Percentiles rank a stretch among this genome's conserved stretches.
These are phyloP conservation scores for Drosophila colorata DNA, from an alignment of 2,888 invertebrate genomes.

Conservation along the genomic window DNA sequence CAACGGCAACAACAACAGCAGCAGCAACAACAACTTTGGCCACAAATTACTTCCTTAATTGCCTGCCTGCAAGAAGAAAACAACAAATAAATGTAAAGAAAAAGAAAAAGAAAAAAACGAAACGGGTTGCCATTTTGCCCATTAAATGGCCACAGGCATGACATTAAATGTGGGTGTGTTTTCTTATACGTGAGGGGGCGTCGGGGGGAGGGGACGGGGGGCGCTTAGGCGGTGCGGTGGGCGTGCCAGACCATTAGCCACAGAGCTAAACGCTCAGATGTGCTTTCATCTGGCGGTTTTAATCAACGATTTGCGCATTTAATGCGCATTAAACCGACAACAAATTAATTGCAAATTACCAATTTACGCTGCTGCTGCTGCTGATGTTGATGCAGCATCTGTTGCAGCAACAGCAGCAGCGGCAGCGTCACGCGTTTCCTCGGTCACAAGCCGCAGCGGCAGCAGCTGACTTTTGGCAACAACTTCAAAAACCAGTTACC, in stretches of 20 bases:
- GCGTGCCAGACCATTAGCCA: conserved; percentile 46
- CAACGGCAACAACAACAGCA: conserved; percentile 40
- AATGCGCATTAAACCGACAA: conserved; percentile 68
- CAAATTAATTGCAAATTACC: conserved; percentile 74
- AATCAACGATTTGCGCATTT: conserved; percentile 69
- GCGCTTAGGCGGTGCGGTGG: conserved; percentile 1
- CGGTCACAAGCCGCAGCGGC: conserved; percentile 48
- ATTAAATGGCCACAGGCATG: conserved; percentile 44
- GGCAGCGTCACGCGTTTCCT: conserved; percentile 65
- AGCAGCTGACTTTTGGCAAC: conserved; percentile 62
- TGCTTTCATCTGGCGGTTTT: conserved; percentile 59
- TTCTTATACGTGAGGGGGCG: conserved; percentile 3
- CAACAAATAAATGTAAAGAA: conserved; percentile 21
- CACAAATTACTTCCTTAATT: conserved; percentile 81
- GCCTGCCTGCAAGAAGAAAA: conserved; percentile 71
- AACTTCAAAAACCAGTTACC: conserved; percentile 54
- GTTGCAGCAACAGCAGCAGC: conserved; percentile 12
- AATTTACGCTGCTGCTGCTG: conserved; percentile 52
- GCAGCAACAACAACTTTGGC: conserved; percentile 36
- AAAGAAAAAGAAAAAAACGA: conserved; percentile 27
- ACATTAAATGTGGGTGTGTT: conserved; percentile 56
- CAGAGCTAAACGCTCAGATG: conserved; percentile 54
- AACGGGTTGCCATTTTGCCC: conserved; percentile 53
- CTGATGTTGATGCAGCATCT: conserved; percentile 15
- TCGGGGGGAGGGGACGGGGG: background rate